Conservation (phyloP, 2,113 vertebrate genomes). For the Misgurnus mizolepis region DNA sequence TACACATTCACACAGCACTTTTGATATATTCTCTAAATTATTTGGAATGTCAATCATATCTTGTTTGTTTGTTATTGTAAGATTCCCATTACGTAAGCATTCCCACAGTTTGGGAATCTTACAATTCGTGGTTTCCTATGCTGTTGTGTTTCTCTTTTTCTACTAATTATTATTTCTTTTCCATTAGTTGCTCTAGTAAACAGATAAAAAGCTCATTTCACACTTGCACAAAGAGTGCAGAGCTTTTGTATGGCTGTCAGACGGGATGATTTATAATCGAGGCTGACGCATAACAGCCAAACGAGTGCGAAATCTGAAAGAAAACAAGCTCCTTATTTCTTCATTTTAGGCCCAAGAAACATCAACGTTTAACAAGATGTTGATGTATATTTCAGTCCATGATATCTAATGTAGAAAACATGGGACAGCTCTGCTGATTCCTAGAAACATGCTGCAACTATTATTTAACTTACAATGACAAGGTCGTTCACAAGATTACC, state of each 20-base stretch:
- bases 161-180: constrained; percentile 23
- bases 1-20: too few relatives aligned
- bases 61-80: not conserved
- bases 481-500: not conserved
- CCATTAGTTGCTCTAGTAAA: constrained; percentile 25
- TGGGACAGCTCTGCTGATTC: not conserved
- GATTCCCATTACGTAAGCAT: not conserved
- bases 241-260: not conserved
- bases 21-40: not conserved
- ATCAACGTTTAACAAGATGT: not conserved
- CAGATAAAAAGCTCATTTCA: constrained; percentile 8
- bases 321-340: not conserved
- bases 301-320: not conserved
- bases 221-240: not conserved
- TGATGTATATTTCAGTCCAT: not conserved
- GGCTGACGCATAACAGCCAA: not conserved
- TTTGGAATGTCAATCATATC: not conserved
- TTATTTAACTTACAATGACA: not conserved
- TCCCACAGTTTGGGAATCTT: not conserved
- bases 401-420: not conserved
- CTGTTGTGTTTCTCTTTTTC: constrained; percentile 3
- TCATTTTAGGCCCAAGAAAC: not conserved
- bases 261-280: constrained; percentile 19
- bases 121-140: not conserved
- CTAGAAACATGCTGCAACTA: not conserved